Percentiles rank a stretch among this genome's conserved stretches.
Conservation (phyloP, 1,140 invertebrate species). For the Monomorium pharaonis region DNA sequence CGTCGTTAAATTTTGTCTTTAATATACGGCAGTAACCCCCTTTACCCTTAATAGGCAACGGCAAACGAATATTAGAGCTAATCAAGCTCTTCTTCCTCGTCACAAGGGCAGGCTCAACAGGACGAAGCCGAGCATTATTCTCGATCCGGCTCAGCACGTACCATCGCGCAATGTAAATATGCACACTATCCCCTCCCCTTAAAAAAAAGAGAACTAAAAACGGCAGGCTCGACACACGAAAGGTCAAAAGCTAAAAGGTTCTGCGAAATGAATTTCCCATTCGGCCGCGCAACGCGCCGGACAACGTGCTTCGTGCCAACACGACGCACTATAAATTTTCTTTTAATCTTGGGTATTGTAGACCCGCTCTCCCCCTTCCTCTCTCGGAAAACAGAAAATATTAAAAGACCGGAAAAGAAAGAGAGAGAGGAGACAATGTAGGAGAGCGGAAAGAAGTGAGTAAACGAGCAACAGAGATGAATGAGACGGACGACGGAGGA, state of each 20-base stretch:
- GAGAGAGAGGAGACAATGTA: background rate
- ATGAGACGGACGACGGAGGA: background rate
- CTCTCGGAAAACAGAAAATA: conserved; percentile 72
- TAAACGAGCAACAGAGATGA: conserved; percentile 11
- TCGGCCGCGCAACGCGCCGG: conserved; percentile 59
- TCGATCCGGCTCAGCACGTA: conserved; percentile 38
- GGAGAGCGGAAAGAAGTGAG: conserved; percentile 12
- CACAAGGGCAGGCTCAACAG: conserved; percentile 40
- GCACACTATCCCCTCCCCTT: background rate
- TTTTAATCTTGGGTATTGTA: conserved; percentile 79
- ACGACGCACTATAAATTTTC: conserved; percentile 79
- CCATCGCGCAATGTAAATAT: conserved; percentile 43
- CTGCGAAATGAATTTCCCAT: conserved; percentile 76
- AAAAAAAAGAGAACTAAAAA: conserved; percentile 15
- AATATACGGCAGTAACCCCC: background rate
- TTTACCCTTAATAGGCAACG: background rate
- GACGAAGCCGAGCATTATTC: conserved; percentile 49
- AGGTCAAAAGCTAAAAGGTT: conserved; percentile 76
- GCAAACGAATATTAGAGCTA: conserved; percentile 16
- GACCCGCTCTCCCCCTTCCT: background rate
- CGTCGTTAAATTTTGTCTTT: background rate
- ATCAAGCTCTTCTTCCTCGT: conserved; percentile 14
- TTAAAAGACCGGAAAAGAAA: conserved; percentile 63
- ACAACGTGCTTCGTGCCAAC: conserved; percentile 29
- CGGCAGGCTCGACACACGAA: conserved; percentile 49